These are phyloP conservation scores for Acrocera orbiculus DNA, from an alignment of 2,888 invertebrate genomes.

Conservation along the genomic window DNA sequence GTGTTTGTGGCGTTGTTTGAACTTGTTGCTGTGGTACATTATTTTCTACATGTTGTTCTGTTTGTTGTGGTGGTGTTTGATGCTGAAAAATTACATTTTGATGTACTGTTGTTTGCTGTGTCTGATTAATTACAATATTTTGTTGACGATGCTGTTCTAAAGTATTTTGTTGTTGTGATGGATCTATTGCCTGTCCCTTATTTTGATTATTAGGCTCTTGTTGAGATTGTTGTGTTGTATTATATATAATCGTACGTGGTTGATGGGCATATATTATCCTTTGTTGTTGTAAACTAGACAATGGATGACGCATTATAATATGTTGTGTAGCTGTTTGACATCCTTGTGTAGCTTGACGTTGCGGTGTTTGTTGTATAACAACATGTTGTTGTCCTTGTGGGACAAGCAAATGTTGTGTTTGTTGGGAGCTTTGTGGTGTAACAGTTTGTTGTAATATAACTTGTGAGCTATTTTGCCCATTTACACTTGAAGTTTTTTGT, in stretches of 20 bases:
- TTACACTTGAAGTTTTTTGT: too few species aligned
- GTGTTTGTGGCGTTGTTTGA: conserved; percentile 11
- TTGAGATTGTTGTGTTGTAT: conserved; percentile 7
- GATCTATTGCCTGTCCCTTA: conserved; percentile 17
- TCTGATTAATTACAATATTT: background rate
- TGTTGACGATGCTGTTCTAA: conserved; percentile 13
- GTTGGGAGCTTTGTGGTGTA: conserved; percentile 4
- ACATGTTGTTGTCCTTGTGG: conserved; percentile 16
- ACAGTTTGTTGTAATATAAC: too few species aligned
- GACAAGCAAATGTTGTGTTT: conserved; percentile 13
- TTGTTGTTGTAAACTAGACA: conserved; percentile 4
- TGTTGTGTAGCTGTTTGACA: conserved; percentile 18
- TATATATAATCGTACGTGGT: conserved; percentile 7
- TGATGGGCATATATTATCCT: conserved; percentile 21
- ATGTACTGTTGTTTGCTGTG: conserved; percentile 13
- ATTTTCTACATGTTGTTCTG: conserved; percentile 8
- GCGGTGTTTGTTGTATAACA: conserved; percentile 14
- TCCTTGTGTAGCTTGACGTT: conserved; percentile 17
- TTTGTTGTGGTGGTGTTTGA: conserved; percentile 13
- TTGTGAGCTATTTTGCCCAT: too few species aligned
- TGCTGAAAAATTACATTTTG: conserved; percentile 9
- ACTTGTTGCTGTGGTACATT: conserved; percentile 12
- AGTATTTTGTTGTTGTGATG: conserved; percentile 7
- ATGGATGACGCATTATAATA: conserved; percentile 22
- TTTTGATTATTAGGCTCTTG: conserved; percentile 19